These are phyloP conservation scores for Mionectes macconnelli DNA, from an alignment of 2,113 vertebrate genomes.

Conservation along the genomic window DNA sequence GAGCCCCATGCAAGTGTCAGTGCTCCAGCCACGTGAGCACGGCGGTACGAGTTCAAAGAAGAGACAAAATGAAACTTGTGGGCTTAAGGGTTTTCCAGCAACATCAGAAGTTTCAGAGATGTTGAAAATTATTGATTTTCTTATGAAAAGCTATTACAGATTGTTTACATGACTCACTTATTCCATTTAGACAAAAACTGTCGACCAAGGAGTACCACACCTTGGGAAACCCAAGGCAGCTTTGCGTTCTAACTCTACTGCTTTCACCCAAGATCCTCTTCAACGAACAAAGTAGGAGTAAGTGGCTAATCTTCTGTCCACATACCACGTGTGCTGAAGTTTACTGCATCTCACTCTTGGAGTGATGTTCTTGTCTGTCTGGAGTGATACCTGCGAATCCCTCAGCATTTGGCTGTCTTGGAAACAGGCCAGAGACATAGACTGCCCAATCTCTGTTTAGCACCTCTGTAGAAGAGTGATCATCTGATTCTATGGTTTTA, in stretches of 20 bases:
- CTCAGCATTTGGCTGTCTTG: neutral
- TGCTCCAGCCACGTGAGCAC: neutral
- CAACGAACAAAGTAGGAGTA: neutral
- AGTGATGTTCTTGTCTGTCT: neutral
- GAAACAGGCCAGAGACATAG: neutral
- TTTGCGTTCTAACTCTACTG: neutral
- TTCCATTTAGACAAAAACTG: neutral
- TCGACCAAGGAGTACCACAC: neutral
- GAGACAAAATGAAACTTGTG: constrained; percentile 47
- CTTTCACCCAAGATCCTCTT: neutral
- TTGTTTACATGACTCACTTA: neutral
- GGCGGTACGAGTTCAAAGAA: neutral
- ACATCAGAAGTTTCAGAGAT: constrained; percentile 5
- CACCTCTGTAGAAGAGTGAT: neutral
- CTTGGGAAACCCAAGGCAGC: neutral
- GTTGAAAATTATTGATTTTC: constrained; percentile 8
- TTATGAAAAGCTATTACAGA: constrained; percentile 1
- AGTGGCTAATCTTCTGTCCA: neutral
- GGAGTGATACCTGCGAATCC: neutral
- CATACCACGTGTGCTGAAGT: neutral
- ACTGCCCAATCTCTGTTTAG: neutral
- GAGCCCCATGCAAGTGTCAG: neutral
- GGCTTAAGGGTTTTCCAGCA: constrained; percentile 26
- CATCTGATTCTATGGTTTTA: neutral
- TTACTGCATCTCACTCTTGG: neutral